Percentiles rank a stretch among this genome's conserved stretches.
Conservation (phyloP, 2,888 invertebrate species). For the Griposia aprilina region DNA sequence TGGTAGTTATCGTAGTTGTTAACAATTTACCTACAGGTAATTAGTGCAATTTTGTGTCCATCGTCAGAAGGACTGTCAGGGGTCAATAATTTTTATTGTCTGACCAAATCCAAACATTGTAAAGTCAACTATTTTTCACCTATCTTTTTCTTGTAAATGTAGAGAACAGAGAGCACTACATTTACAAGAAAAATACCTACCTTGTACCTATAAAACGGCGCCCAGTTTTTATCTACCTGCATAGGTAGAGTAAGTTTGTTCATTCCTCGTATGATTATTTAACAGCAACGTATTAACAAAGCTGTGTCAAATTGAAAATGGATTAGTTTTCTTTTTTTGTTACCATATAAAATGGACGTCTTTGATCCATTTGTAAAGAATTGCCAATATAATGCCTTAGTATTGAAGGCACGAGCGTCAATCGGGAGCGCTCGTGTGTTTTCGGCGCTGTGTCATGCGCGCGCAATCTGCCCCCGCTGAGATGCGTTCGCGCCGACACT, state of each 20-base stretch:
- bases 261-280: neutral
- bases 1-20: neutral
- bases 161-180: neutral
- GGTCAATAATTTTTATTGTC: neutral
- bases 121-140: neutral
- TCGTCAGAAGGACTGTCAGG: neutral
- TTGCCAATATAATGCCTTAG: slow-evolving; percentile 42
- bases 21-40: neutral
- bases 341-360: neutral
- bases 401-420: slow-evolving; percentile 55
- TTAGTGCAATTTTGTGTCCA: neutral
- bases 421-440: slow-evolving; percentile 60
- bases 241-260: neutral
- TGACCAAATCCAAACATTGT: neutral
- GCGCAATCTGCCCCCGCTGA: slow-evolving; percentile 88
- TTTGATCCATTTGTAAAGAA: slow-evolving; percentile 31
- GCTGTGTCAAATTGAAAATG: slow-evolving; percentile 27
- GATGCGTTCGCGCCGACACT: slow-evolving; percentile 71
- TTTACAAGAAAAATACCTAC: neutral
- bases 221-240: neutral
- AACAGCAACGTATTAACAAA: slow-evolving; percentile 12
- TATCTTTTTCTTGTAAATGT: neutral
- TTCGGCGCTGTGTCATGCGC: slow-evolving; percentile 86
- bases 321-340: slow-evolving; percentile 3
- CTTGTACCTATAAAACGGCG: neutral